Base-by-base conservation (phyloP, 2,888 invertebrate genomes). In the Oligia fasciuncula region DNA sequence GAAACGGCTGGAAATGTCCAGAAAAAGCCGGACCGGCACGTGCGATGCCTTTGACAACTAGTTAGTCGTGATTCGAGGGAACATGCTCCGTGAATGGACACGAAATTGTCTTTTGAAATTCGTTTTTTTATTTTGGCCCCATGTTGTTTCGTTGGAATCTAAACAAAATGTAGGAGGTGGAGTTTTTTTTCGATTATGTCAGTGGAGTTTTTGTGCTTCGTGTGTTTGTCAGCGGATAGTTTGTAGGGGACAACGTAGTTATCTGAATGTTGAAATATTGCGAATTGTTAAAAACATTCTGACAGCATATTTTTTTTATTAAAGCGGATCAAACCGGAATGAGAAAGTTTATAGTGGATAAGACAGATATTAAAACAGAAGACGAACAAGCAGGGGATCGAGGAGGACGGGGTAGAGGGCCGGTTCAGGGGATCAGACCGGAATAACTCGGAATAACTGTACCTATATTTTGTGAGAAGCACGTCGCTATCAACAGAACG, bases 1-100 rank as follows among this genome's bases (percentile, higher is more conserved):
- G 65, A 67, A 87, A 77, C 60, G 80, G 68, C 57, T 78, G 73
- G 77, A 75, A 83, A 80, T 40, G 71, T 76, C 60, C 74, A 79
- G 80, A 83, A 86, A 88, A 86, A 88, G 57, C 79, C 79, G 80
- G 80, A 40, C 75, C 68, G 73, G 85, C 80, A 85, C 85, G 87
- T 84, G 81, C 76, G 76, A 80, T 70, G 84, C 89, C 88, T 89
- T 88, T 88, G 89, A 89, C 86, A 89, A 86, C 83, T 89, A 88
- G 88, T 89, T 87, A 87, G 81, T 68, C 65, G 80, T 76, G 88
- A 84, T 88, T 86, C 84, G 84, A 62, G 62, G 17, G 77, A 77
- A 81, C 76, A 74, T 79, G 79, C 49, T 67, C 35, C 46, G 65
- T 89, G 89, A 89, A 89, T 85, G 80, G 79, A 77, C 73, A 69